Evolutionary conservation across 1,140 invertebrate species (phyloP), one percentile per base, ranked within the genome.

Genomic region (Penaeus japonicus): DNA sequence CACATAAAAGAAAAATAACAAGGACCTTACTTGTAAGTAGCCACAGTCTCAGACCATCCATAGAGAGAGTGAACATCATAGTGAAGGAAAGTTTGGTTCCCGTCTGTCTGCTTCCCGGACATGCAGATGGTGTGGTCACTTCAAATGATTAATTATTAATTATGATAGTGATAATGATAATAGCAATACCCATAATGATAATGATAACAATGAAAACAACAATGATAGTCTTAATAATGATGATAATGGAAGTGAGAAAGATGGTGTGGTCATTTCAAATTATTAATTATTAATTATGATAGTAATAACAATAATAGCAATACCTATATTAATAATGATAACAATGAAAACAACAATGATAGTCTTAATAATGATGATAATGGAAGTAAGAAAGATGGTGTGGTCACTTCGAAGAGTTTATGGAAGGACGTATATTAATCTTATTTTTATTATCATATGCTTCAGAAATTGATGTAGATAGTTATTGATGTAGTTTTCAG

Each of bases 21-120:
- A 39, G n/a, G 0, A 3, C 54, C 80, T 89, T 55, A 89, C 65
- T 84, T 57, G 18, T 65, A 57, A 93, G 97, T 97, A 10, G 94
- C 93, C 54, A 95, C 94, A 1, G 96, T 95, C 92, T 98, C 96
- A 82, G 94, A 94, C 39, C 94, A 91, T 7, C 93, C 93, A 89
- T 92, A 93, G 22, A 93, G 87, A 90, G 89, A 92, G 86, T 93
- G 93, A 20, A 92, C 90, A 89, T 93, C 91, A 89, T 93, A 93
- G 89, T 93, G 92, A 5, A 89, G 81, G 59, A 55, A 88, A n/a
- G 77, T 55, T 2, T 20, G 22, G 39, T 24, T 75, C n/a, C 77
- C 85, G 78, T 89, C 39, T 12, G 17, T 86, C 15, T 70, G 81
- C 18, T 47, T n/a, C 0, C 39, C 17, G 18, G 86, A 75, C 89